A percentile compares a stretch with the other conserved stretches of the same genome.
These are phyloP conservation scores for Lasioglossum albipes DNA, from an alignment of 1,140 invertebrate genomes.

Conservation along the genomic window DNA sequence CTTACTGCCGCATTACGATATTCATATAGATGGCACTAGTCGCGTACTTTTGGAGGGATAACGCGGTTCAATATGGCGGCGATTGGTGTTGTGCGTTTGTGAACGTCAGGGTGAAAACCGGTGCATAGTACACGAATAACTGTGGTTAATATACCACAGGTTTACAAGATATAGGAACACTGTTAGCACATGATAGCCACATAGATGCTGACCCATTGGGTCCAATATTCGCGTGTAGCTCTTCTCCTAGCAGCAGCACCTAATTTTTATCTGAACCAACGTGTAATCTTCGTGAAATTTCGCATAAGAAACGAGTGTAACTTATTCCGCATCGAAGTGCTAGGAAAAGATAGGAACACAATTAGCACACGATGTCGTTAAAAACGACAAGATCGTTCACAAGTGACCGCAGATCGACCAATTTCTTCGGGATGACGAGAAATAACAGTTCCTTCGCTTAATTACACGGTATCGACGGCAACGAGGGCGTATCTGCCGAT, in stretches of 20 bases:
- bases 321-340: too few species aligned
- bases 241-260: too few species aligned
- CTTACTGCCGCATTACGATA: too few species aligned
- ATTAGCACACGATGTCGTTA: too few species aligned
- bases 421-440: neutral
- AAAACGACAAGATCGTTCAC: slow-evolving; percentile 25
- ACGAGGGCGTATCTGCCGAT: slow-evolving; percentile 19
- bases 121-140: neutral
- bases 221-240: too few species aligned
- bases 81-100: slow-evolving; percentile 47
- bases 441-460: slow-evolving; percentile 35
- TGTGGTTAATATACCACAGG: neutral
- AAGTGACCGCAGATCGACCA: slow-evolving; percentile 17
- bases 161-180: neutral
- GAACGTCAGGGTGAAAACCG: slow-evolving; percentile 17
- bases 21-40: slow-evolving; percentile 16
- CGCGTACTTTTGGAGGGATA: slow-evolving; percentile 49
- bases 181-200: too few species aligned
- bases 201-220: too few species aligned
- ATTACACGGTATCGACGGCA: slow-evolving; percentile 42
- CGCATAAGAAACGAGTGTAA: too few species aligned
- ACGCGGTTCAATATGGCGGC: slow-evolving; percentile 36
- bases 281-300: too few species aligned
- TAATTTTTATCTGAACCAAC: too few species aligned
- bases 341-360: too few species aligned